Percentiles rank a stretch among this genome's conserved stretches.
These are phyloP conservation scores for Channa argus DNA, from an alignment of 2,113 vertebrate species.

Conservation along the genomic window DNA sequence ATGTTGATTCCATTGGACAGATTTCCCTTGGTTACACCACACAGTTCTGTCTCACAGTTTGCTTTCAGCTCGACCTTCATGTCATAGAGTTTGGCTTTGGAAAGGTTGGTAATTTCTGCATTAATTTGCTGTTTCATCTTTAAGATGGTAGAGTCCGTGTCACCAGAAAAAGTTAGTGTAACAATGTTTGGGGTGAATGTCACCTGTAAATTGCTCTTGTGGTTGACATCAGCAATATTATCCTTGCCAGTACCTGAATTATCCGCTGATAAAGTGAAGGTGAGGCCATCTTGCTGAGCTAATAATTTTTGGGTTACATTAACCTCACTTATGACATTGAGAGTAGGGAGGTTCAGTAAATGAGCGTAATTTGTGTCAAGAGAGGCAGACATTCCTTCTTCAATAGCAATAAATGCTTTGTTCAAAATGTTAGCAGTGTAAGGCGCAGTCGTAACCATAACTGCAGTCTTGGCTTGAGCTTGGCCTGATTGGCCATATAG, in stretches of 20 bases:
- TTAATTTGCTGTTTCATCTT: slow-evolving; percentile 82
- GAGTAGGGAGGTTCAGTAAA: slow-evolving; percentile 80
- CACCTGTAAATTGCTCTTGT: slow-evolving; percentile 83
- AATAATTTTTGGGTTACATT: slow-evolving; percentile 79
- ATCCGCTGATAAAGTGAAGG: slow-evolving; percentile 73
- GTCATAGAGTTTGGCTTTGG: slow-evolving; percentile 69
- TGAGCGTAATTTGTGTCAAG: slow-evolving; percentile 86
- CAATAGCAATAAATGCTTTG: slow-evolving; percentile 79
- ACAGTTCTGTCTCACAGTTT: slow-evolving; percentile 85
- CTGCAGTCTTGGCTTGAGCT: slow-evolving; percentile 82
- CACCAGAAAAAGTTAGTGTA: slow-evolving; percentile 81
- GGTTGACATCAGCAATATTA: slow-evolving; percentile 81
- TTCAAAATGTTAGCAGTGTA: slow-evolving; percentile 79
- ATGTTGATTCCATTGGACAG: slow-evolving; percentile 85
- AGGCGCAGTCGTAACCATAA: slow-evolving; percentile 78
- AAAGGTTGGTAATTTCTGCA: slow-evolving; percentile 74
- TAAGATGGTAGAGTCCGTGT: slow-evolving; percentile 81
- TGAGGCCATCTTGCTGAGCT: slow-evolving; percentile 76
- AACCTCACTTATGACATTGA: slow-evolving; percentile 82
- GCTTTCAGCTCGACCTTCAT: slow-evolving; percentile 84
- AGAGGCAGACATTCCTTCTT: slow-evolving; percentile 82
- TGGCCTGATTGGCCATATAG: slow-evolving; percentile 80
- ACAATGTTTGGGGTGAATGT: slow-evolving; percentile 73
- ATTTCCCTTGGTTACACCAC: slow-evolving; percentile 82
- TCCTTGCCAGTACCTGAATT: slow-evolving; percentile 83